Base-by-base conservation (phyloP, 2,797 vertebrate species). In the Limosa lapponica region DNA sequence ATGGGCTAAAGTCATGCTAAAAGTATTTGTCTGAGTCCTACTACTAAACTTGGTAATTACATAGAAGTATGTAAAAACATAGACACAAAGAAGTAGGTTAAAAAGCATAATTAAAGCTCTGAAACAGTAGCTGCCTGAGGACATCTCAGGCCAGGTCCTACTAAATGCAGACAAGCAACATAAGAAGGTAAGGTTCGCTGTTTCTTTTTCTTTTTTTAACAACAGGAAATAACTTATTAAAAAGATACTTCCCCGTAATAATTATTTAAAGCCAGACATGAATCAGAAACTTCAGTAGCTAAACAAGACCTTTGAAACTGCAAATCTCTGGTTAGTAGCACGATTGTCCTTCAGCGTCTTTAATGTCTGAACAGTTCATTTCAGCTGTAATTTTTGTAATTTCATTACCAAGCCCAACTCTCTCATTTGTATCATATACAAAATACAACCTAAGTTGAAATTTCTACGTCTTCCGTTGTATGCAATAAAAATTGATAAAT, bases 51-150 rank as follows among this genome's bases (percentile, higher is more conserved):
- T 95, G 69, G 81, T 98, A 98, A 98, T 98, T 98, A 98, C 87
- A 97, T 36, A 94, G 83, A 95, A 96, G 95, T 87, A 96, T 96
- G 97, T 96, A 97, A 96, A 95, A 98, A 96, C 81, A 93, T 39
- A 98, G 97, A 97, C 97, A 98, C 95, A 97, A 98, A 98, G 95
- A 96, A 97, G 77, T 84, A 70, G 94, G 93, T 87, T 98, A 96
- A 98, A 97, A 98, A 98, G 95, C 90, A 78, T 98, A 98, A 98
- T 98, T 98, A 98, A 85, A 96, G 96, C 96, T 97, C 95, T 96
- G 93, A 97, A 97, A 96, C 66, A 94, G 86, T 37, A 96, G 94
- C 79, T 95, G 97, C 97, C 97, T 85, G 89, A 89, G 97, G 97
- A 97, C 75, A 97, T 95, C 95, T 92, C 91, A 87, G 91, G 82